Evolutionary conservation across 64 coral and sea anemone genomes (phyloP), one percentile per base, ranked within the genome.

Genomic region (Astreopora myriophthalma): DNA sequence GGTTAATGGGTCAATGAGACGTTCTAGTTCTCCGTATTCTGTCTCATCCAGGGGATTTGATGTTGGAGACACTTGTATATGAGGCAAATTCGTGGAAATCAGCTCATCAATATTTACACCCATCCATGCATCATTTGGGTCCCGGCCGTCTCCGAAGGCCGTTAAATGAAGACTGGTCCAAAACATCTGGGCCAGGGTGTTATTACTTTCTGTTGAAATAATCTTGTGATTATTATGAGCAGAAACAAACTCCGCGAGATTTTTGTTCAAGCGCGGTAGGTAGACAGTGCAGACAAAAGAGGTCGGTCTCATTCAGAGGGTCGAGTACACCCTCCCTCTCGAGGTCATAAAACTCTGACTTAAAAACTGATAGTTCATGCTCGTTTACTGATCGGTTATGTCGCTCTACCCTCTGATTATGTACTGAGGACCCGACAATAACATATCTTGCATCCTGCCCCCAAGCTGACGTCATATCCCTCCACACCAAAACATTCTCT

Each of bases 201-300:
- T 34, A n/a, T 77, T 70, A 22, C 26, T 34, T 61, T 78, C 84
- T 5, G 71, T 87, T 0, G 73, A 93, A 78, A n/a, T n/a, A n/a
- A 93, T 49, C 25, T 42, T 36, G 62, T 87, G 91, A 67, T 86
- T 29, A 26, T 71, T 87, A 39, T 93, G 91, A 2, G 83, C 84
- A 23, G 60, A 39, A 5, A 93, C 79, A 79, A 93, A 86, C 32
- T 86, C 71, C 0, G 46, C 6, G 10, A 92, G 40, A 66, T 28
- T 37, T 34, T 76, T 39, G 62, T 93, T 93, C 8, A 87, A 20
- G 10, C 84, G 8, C 22, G 55, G 73, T 33, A 87, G 23, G 26
- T 93, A 87, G 49, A 87, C 60, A 87, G 34, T 87, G 91, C 0
- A 87, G 62, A 72, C 84, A 93, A 40, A 93, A 93, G 26, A 87